Base-by-base conservation (phyloP, 2,888 invertebrate genomes). In the Spialia ferax region DNA sequence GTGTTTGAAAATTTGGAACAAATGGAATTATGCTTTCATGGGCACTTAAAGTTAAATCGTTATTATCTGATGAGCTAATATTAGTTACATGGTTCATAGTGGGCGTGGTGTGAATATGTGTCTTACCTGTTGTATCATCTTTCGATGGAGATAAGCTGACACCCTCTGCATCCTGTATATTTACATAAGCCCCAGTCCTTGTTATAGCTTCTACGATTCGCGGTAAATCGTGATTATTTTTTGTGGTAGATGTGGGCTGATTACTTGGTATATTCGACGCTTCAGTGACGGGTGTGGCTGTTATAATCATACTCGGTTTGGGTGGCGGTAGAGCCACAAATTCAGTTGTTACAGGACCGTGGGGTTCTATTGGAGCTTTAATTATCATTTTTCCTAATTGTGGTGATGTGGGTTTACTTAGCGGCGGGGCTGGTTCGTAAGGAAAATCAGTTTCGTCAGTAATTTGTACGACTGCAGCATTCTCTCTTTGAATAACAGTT, bases 111-210 rank as follows among this genome's bases (percentile, higher is more conserved):
- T 71, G 70, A 73, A 71, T 70, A 69, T 64, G 70, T 73, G 70
- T 74, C 96, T 96, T 96, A 96, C 96, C 96, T 96, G 95, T 95
- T 88, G 94, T 95, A 89, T 94, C 92, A 85, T 95, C 95, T 91
- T 94, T 94, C 91, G 94, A 90, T 85, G 95, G 94, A 77, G 95
- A 93, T 78, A 93, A 89, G 88, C 94, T 92, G 94, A 94, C 92
- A 83, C 94, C 94, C 83, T 94, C 94, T 77, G 95, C 92, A 79
- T 95, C 95, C 85, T 96, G 96, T 82, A 96, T 95, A 94, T 96
- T 95, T 84, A 96, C 96, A 89, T 96, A 96, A 74, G 96, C 96
- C 75, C 96, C 96, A 45, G 89, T 88, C 77, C 93, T 90, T 82
- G 92, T 91, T 71, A 92, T 89, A 70, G 84, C 92, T 83, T 93